Base-by-base conservation (phyloP, 2,888 invertebrate genomes). In the Plebejus anna region DNA sequence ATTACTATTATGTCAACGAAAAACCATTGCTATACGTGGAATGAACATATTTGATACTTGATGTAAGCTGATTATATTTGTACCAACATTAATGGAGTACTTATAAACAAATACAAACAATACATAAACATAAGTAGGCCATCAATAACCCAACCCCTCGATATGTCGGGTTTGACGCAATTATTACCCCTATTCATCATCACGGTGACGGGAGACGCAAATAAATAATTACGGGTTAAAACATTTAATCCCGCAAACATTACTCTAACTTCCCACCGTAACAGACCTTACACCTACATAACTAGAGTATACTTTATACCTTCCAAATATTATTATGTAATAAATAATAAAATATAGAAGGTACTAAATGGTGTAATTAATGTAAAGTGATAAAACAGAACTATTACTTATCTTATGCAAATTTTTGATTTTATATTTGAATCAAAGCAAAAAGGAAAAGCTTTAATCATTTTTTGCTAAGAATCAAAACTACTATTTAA, bases 151-250 rank as follows among this genome's bases (percentile, higher is more conserved):
- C 79, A 78, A 76, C 79, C 80, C 82, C 81, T 78, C 78, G 75
- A 71, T 70, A 70, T 51, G 80, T 76, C 77, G 57, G 76, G 71
- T 85, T 82, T 87, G 86, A 87, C 89, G 92, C 91, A 92, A 92
- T 92, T 91, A 92, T 90, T 89, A 85, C 84, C 86, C 81, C 89
- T 87, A 93, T 93, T 92, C 91, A 93, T 93, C 92, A 92, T 90
- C 82, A 75, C 78, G 77, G 75, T 84, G 92, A 91, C 92, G 85
- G 85, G 84, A 81, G 84, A 91, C 92, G 91, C 88, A 90, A 91
- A 90, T 91, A 91, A 90, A 92, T 91, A 91, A 92, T 92, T 90
- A 89, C 88, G 87, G 87, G 87, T 88, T 88, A 87, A 87, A 84
- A 59, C 84, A 87, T 87, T 86, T 84, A 83, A 86, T 87, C 83